Evolutionary conservation across 23 tunicate species (phyloP).

Genomic region (Halocynthia aurantium): DNA sequence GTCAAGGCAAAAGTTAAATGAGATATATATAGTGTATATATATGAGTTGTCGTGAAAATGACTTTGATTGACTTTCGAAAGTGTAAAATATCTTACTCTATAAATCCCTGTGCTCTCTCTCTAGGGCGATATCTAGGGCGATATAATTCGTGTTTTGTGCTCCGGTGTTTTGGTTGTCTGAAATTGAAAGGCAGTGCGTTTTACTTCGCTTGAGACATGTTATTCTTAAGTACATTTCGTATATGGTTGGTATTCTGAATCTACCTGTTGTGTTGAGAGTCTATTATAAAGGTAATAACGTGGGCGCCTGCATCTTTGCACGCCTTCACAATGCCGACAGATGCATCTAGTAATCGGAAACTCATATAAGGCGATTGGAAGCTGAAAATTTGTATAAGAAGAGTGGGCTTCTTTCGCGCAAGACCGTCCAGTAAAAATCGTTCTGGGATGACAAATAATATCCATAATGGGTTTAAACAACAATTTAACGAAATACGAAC

Average conservation of each 20-base stretch:
- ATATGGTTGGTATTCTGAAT: not conserved
- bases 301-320: constrained; percentile 64
- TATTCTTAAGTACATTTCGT: not conserved
- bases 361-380: constrained; percentile 62
- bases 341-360: constrained; percentile 46
- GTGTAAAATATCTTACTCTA: not conserved
- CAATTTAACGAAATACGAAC: constrained; percentile 1
- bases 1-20: too few relatives aligned
- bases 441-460: constrained; percentile 7
- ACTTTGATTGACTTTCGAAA: not conserved
- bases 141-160: too few relatives aligned
- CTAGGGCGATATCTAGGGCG: too few relatives aligned
- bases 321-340: constrained; percentile 35
- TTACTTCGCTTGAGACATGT: not conserved
- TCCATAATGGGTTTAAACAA: not conserved
- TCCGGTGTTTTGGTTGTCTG: constrained; percentile 28
- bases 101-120: too few relatives aligned
- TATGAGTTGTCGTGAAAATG: too few relatives aligned
- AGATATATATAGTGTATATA: too few relatives aligned
- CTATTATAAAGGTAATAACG: constrained; percentile 35
- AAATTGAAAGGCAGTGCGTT: not conserved
- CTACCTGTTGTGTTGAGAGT: constrained; percentile 31
- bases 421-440: constrained; percentile 28
- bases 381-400: constrained; percentile 47
- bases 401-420: constrained; percentile 55